Percentiles rank a stretch among this genome's conserved stretches.
Evolutionary conservation across 2,797 vertebrate genomes (phyloP).

Genomic region (Anguilla anguilla): DNA sequence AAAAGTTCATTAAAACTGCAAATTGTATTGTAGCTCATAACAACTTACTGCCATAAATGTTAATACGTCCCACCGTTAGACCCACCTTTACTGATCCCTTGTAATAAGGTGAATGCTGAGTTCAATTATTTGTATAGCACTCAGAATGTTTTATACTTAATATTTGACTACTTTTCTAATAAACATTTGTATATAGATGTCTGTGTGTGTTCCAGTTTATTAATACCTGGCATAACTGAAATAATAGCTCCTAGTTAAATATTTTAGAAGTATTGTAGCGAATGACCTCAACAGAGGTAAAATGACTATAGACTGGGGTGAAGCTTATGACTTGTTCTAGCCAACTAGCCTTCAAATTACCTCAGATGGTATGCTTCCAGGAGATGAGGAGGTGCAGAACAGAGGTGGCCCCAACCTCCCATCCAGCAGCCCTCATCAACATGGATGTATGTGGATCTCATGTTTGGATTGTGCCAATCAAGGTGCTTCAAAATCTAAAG

Average conservation of each 20-base stretch:
- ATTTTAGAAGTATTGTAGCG: not conserved
- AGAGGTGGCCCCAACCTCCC: not conserved
- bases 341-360: not conserved
- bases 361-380: not conserved
- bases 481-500: no score
- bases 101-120: not conserved
- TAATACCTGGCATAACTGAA: not conserved
- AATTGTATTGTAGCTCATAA: not conserved
- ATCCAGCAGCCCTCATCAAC: not conserved
- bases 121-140: constrained; percentile 10
- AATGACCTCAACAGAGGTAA: not conserved
- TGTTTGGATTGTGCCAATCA: no score
- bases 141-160: constrained; percentile 7
- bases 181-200: constrained; percentile 7
- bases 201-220: not conserved
- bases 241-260: not conserved
- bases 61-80: not conserved
- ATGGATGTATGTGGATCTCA: not conserved
- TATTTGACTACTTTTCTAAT: constrained; percentile 18
- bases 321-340: not conserved
- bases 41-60: not conserved
- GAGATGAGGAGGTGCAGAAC: not conserved
- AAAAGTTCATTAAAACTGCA: not conserved
- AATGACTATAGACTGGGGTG: not conserved
- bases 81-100: not conserved